Base-by-base conservation (phyloP, 2,888 invertebrate species). In the Sacculina carcini region DNA sequence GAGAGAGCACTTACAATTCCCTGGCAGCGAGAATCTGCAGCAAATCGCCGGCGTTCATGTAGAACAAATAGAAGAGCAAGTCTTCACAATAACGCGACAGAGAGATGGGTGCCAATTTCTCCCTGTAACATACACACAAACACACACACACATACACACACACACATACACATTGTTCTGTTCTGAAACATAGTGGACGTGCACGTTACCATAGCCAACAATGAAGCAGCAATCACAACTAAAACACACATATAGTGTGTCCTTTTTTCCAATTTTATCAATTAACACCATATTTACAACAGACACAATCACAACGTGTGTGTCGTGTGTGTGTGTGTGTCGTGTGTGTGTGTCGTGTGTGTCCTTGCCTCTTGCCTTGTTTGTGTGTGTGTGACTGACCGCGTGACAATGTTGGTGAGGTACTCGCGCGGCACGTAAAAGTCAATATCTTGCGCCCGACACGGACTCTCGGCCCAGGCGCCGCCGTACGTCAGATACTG, bases 341-440 rank as follows among this genome's bases (percentile, higher is more conserved):
- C n/a, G n/a, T n/a, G n/a, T n/a, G n/a, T n/a, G n/a, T n/a, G n/a
- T n/a, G n/a, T n/a, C n/a, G n/a, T n/a, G n/a, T n/a, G n/a, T n/a
- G n/a, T n/a, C n/a, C n/a, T n/a, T n/a, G n/a, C n/a, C n/a, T n/a
- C n/a, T n/a, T n/a, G n/a, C n/a, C n/a, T n/a, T n/a, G n/a, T n/a
- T n/a, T n/a, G n/a, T n/a, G n/a, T n/a, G n/a, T n/a, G n/a, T n/a
- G n/a, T n/a, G n/a, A n/a, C 52, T 58, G 63, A 75, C 73, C 79
- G 72, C 69, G 98, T 94, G 64, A 83, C 78, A 61, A 84, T 79
- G 68, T 96, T 96, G 66, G 96, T 92, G 69, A 96, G 76, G 73
- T 99, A 98, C 72, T 99, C 98, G 58, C 86, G 83, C 64, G 94
- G 94, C 68, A 94, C 92, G 66, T 87, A 86, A 70, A 82, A 94